phyloP scores from a whole-genome alignment of 2,113 vertebrate genomes.

The Chascanopsetta lugubris region DNA sequence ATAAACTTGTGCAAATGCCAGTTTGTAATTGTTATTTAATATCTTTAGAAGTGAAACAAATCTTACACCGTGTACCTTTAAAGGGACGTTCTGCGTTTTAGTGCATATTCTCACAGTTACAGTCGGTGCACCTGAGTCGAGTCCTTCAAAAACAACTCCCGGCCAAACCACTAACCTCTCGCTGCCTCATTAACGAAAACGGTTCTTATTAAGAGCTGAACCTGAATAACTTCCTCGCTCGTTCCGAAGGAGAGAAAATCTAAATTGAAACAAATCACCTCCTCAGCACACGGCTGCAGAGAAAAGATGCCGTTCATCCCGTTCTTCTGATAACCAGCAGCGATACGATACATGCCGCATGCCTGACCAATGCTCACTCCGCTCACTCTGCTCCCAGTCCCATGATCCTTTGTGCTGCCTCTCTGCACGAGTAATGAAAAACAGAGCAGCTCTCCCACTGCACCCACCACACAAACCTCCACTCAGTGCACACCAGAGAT shows the following conservation, averaged over 20 bases:
- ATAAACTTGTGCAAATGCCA: too few relatives aligned
- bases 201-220: slow-evolving; percentile 2
- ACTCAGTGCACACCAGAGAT: slow-evolving; percentile 71
- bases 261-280: slow-evolving; percentile 12
- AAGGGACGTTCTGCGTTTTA: slow-evolving; percentile 13
- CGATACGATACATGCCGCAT: slow-evolving; percentile 32
- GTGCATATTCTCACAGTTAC: not conserved
- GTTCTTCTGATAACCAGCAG: slow-evolving; percentile 43
- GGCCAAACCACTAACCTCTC: not conserved
- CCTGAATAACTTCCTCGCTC: slow-evolving; percentile 8
- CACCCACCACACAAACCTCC: slow-evolving; percentile 65
- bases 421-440: slow-evolving; percentile 71
- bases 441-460: slow-evolving; percentile 67
- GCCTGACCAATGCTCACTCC: slow-evolving; percentile 40
- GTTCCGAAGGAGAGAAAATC: slow-evolving; percentile 17
- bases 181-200: slow-evolving; percentile 16
- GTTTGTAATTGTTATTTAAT: too few relatives aligned
- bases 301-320: slow-evolving; percentile 19
- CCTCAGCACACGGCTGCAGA: slow-evolving; percentile 21
- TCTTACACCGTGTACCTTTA: too few relatives aligned
- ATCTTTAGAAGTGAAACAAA: too few relatives aligned
- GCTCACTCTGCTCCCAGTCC: slow-evolving; percentile 47
- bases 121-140: not conserved
- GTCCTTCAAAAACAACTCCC: not conserved
- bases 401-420: slow-evolving; percentile 65